A percentile compares a stretch with the other conserved stretches of the same genome.
Conservation (phyloP, 2,888 invertebrate species). For the Brenthis hecate region DNA sequence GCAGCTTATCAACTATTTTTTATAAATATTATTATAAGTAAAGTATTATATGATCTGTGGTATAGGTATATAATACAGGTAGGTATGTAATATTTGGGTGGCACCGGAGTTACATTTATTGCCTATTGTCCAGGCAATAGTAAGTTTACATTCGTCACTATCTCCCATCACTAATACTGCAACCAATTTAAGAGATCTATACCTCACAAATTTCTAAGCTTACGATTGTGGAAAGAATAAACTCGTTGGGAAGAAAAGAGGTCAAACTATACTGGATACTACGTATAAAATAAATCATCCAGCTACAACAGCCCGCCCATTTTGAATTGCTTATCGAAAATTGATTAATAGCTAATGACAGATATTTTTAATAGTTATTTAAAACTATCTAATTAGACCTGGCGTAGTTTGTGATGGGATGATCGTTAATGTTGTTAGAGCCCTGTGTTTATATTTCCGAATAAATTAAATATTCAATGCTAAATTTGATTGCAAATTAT, state of each 20-base stretch:
- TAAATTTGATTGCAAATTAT: too few species aligned
- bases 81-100: conserved; percentile 3
- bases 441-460: too few species aligned
- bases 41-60: too few species aligned
- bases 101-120: conserved; percentile 4
- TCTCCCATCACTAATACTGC: conserved; percentile 26
- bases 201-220: background rate
- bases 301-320: conserved; percentile 71
- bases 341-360: conserved; percentile 75
- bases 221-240: conserved; percentile 19
- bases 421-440: too few species aligned
- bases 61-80: background rate
- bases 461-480: too few species aligned
- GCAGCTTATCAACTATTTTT: too few species aligned
- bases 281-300: conserved; percentile 71
- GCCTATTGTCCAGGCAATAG: conserved; percentile 33
- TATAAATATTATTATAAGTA: too few species aligned
- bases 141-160: conserved; percentile 27
- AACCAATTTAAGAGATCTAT: conserved; percentile 33
- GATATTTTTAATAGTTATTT: conserved; percentile 58
- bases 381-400: conserved; percentile 36
- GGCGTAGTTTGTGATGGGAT: conserved; percentile 4
- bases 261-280: conserved; percentile 39
- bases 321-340: conserved; percentile 71
- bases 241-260: conserved; percentile 25